Percentiles rank a stretch among this genome's conserved stretches.
These are phyloP conservation scores for Thunnus maccoyii DNA, from an alignment of 2,113 vertebrate species.

Conservation along the genomic window DNA sequence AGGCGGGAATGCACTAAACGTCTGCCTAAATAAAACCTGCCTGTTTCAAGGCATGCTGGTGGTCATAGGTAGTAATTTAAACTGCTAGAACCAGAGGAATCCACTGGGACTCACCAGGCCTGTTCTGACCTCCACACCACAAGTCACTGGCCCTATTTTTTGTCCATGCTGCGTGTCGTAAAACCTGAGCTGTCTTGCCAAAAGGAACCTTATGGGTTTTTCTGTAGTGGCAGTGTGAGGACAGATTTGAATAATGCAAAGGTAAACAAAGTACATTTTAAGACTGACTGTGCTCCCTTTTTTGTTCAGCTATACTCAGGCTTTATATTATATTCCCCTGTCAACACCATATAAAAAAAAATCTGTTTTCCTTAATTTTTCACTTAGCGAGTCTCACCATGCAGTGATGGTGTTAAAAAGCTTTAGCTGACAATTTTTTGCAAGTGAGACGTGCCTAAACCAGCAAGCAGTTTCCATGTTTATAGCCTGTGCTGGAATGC, in stretches of 20 bases:
- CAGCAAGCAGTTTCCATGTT: not conserved
- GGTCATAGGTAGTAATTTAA: slow-evolving; percentile 33
- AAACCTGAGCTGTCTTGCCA: slow-evolving; percentile 20
- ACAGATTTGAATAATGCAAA: slow-evolving; percentile 27
- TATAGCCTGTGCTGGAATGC: slow-evolving; percentile 40
- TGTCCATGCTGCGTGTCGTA: not conserved
- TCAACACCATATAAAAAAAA: not conserved
- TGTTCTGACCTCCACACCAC: slow-evolving; percentile 12
- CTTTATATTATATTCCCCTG: slow-evolving; percentile 9
- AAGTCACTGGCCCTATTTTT: slow-evolving; percentile 9
- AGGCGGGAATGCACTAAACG: slow-evolving; percentile 10
- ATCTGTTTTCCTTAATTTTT: slow-evolving; percentile 18
- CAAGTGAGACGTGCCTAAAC: slow-evolving; percentile 10
- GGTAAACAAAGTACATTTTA: slow-evolving; percentile 17
- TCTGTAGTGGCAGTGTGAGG: not conserved
- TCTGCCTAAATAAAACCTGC: slow-evolving; percentile 8
- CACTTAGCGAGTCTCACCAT: not conserved
- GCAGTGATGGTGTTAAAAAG: not conserved
- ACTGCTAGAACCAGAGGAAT: slow-evolving; percentile 14
- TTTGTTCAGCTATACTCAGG: slow-evolving; percentile 13
- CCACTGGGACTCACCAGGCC: not conserved
- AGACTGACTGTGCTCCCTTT: not conserved
- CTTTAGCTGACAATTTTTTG: not conserved
- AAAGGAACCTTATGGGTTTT: not conserved
- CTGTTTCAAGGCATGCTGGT: not conserved